Percentiles rank a stretch among this genome's conserved stretches.
Conservation (phyloP, 2,113 vertebrate species). For the Irena cyanogastra region DNA sequence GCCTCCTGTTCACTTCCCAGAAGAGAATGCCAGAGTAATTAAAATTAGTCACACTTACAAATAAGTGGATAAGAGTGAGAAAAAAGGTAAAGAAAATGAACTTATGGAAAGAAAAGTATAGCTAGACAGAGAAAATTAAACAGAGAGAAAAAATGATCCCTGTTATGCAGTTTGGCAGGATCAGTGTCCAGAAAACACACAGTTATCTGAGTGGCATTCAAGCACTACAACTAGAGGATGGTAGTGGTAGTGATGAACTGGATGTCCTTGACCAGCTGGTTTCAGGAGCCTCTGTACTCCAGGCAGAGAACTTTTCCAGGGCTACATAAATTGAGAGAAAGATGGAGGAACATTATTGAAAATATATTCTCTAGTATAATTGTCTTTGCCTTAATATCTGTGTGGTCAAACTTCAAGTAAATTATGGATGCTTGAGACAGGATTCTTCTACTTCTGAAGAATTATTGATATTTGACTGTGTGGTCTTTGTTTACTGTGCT, state of each 20-base stretch:
- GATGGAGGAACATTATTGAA: background rate
- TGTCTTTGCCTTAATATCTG: background rate
- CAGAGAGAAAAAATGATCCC: background rate
- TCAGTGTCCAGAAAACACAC: background rate
- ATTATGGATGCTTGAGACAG: background rate
- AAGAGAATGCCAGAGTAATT: slow-evolving; percentile 19
- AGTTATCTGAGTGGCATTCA: background rate
- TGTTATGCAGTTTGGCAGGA: background rate
- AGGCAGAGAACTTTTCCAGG: background rate
- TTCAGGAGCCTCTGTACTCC: background rate
- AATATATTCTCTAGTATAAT: background rate
- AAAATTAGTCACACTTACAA: slow-evolving; percentile 43
- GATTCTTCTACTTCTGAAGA: background rate
- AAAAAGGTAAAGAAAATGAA: slow-evolving; percentile 2
- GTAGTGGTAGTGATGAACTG: background rate
- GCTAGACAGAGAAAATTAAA: background rate
- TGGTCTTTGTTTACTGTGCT: background rate
- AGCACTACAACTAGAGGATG: background rate
- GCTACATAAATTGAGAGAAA: background rate
- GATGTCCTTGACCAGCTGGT: background rate
- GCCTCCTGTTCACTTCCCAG: background rate
- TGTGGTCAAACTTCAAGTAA: background rate
- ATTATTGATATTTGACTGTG: background rate
- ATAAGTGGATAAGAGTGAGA: background rate
- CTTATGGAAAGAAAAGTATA: background rate